These are phyloP conservation scores for Panagrolaimus sp. DNA, from an alignment of 1,140 invertebrate genomes.

Conservation along the genomic window DNA sequence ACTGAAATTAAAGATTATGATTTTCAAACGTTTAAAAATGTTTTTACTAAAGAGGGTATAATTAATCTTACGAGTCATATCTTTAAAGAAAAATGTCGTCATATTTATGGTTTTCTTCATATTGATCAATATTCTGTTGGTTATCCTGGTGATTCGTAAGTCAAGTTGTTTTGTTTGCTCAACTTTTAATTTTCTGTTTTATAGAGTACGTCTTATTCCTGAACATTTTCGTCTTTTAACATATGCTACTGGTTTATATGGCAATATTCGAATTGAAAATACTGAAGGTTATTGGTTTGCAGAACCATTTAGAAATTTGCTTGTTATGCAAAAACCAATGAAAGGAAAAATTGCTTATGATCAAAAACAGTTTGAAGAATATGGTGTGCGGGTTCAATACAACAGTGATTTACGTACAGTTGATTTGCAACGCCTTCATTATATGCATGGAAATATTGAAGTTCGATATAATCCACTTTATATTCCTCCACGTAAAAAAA, in stretches of 20 bases:
- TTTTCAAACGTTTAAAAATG: background rate
- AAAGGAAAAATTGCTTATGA: no score
- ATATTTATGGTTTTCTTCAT: background rate
- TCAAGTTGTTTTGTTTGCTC: background rate
- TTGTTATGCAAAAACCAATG: background rate
- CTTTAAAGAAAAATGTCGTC: background rate
- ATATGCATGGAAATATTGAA: background rate
- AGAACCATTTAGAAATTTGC: background rate
- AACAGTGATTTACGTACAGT: background rate
- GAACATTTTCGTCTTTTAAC: background rate
- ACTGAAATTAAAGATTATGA: background rate
- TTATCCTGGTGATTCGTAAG: background rate
- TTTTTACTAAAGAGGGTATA: no score
- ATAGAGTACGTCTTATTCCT: background rate
- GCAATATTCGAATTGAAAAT: background rate
- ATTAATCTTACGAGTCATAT: background rate
- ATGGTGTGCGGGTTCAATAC: background rate
- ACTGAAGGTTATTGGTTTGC: conserved; percentile 6
- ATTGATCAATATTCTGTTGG: conserved; percentile 12
- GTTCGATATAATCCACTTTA: background rate
- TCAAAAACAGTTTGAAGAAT: no score
- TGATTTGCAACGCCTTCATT: background rate
- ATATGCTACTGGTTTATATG: background rate
- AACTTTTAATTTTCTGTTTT: background rate
- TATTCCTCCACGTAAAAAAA: background rate